These are phyloP conservation scores for Ophioninae sp. DNA, from an alignment of 2,888 invertebrate species.

Conservation along the genomic window DNA sequence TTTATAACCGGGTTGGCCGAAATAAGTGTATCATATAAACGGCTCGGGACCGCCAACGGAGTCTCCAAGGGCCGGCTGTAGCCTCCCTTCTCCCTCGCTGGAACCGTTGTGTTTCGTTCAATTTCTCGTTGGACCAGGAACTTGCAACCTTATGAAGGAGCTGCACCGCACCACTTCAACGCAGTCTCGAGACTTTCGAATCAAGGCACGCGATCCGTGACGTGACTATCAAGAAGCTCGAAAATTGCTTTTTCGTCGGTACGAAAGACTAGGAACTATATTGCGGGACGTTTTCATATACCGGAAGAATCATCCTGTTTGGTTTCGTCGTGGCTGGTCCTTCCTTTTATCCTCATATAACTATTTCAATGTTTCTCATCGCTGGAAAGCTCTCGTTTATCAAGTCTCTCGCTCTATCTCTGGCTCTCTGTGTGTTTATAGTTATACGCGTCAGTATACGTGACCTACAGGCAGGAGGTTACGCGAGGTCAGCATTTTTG, in stretches of 20 bases:
- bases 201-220: constrained; percentile 64
- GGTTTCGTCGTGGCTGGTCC: constrained; percentile 6
- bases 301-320: constrained; percentile 9
- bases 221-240: constrained; percentile 68
- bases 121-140: constrained; percentile 58
- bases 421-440: too few species aligned
- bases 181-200: constrained; percentile 59
- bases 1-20: constrained; percentile 56
- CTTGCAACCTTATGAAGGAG: constrained; percentile 53
- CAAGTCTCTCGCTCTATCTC: not conserved
- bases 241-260: constrained; percentile 66
- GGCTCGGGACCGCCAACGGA: constrained; percentile 21
- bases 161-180: constrained; percentile 19
- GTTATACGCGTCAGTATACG: not conserved
- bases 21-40: constrained; percentile 59
- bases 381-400: constrained; percentile 21
- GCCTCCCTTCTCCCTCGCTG: constrained; percentile 35
- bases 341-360: constrained; percentile 16
- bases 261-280: constrained; percentile 35
- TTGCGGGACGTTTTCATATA: constrained; percentile 30
- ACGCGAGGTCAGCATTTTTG: not conserved
- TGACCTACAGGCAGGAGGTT: not conserved
- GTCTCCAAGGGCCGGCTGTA: constrained; percentile 43
- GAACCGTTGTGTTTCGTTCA: constrained; percentile 67
- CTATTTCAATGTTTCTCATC: constrained; percentile 31